Evolutionary conservation across 2,113 vertebrate genomes (phyloP), one percentile per base, ranked within the genome.

Genomic region (Butorides virescens): DNA sequence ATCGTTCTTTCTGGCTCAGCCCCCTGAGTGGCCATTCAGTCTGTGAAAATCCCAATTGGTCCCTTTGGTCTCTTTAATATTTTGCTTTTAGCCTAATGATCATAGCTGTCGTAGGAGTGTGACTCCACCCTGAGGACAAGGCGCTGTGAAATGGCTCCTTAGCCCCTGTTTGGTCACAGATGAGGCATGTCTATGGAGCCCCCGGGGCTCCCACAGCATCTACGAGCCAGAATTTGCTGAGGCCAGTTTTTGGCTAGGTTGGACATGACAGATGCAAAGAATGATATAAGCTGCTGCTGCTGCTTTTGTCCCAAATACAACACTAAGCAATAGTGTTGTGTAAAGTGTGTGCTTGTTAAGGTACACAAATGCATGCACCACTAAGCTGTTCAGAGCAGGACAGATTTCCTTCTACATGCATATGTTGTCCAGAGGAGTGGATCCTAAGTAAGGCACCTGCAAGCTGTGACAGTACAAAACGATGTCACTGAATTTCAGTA

Each of bases 91-190:
- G 93, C 76, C 63, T 81, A 21, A 66, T 71, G 92, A 70, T 89
- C 13, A 4, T 71, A 79, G 81, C 87, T 86, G 90, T 21, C 4
- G 4, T 72, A 82, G 68, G 62, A 94, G 77, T 7, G 87, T 49
- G 77, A 75, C 90, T 94, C 92, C 93, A 90, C 92, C 93, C 90
- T 25, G 93, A 95, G 94, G 87, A 93, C 84, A 82, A 82, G 84
- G 73, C 39, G 0, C 94, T 84, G 79, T 80, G 94, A 49, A 92
- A 88, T 20, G 93, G 65, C 89, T 90, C 59, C 82, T 62, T 36
- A 32, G 50, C 63, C 95, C 82, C 86, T 67, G 65, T 87, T 83
- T 50, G 86, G 92, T 96, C 96, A 95, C 92, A 96, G 63, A 56
- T 63, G 90, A 96, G 90, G 95, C 86, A 75, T 77, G 79, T 55